phyloP scores from a whole-genome alignment of 2,797 vertebrate genomes.

The Eulemur albifrons region DNA sequence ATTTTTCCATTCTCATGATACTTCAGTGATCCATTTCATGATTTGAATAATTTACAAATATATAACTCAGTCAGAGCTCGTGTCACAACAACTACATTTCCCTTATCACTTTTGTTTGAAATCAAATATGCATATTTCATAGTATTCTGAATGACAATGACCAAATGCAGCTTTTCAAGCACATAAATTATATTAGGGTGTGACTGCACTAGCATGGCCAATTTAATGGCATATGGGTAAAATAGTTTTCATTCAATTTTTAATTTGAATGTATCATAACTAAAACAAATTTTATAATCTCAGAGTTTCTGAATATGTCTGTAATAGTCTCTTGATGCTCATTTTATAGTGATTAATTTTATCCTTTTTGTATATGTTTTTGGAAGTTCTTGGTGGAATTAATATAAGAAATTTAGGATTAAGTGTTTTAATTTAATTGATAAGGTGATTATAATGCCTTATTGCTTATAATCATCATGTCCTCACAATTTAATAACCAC shows the following conservation, averaged over 20 bases:
- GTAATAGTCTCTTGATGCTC: neutral
- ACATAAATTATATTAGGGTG: neutral
- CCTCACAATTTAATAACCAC: neutral
- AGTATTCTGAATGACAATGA: neutral
- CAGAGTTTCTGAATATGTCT: neutral
- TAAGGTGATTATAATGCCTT: neutral
- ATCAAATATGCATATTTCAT: constrained; percentile 3
- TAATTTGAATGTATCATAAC: neutral
- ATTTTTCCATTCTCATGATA: no score
- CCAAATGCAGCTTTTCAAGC: neutral
- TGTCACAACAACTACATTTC: neutral
- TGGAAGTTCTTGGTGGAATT: neutral
- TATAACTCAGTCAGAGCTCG: constrained; percentile 57
- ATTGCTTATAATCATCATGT: neutral
- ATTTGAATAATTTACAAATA: constrained; percentile 1
- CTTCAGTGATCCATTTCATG: neutral
- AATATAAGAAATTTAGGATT: neutral
- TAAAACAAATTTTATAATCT: neutral
- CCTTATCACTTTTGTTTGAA: neutral
- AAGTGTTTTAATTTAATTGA: neutral
- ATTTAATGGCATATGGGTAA: neutral
- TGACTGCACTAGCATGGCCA: neutral
- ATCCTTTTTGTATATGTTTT: neutral
- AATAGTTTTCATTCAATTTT: neutral
- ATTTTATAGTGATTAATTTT: neutral